These are phyloP conservation scores for Callithrix jacchus DNA, from an alignment of 2,113 vertebrate species.

Conservation along the genomic window DNA sequence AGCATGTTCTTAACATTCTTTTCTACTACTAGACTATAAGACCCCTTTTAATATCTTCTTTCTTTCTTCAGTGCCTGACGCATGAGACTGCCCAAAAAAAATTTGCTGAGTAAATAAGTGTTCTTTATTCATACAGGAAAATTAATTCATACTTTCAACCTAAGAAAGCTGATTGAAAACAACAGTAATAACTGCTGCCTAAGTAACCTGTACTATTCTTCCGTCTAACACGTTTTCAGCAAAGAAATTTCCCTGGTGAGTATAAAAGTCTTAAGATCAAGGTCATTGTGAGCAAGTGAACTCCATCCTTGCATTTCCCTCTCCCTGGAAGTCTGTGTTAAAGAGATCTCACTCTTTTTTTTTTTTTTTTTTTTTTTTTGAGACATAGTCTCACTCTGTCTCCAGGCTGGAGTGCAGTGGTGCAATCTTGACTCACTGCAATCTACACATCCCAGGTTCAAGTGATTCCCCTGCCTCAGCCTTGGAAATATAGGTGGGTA, in stretches of 20 bases:
- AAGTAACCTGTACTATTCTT: neutral
- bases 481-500: too few species aligned
- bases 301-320: neutral
- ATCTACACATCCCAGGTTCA: too few species aligned
- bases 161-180: neutral
- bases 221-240: neutral
- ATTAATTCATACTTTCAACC: too few species aligned
- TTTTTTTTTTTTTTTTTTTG: too few species aligned
- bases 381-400: too few species aligned
- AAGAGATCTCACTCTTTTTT: neutral
- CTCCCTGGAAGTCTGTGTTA: neutral
- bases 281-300: neutral
- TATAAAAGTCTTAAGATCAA: neutral
- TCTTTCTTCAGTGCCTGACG: neutral
- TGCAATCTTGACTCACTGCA: too few species aligned
- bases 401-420: too few species aligned
- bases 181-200: neutral
- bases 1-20: neutral
- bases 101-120: neutral
- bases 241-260: neutral
- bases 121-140: neutral
- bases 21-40: neutral
- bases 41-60: neutral
- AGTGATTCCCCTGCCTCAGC: too few species aligned
- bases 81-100: neutral